These are phyloP conservation scores for Nothobranchius kuhntae DNA, from an alignment of 2,113 vertebrate genomes.

Conservation along the genomic window DNA sequence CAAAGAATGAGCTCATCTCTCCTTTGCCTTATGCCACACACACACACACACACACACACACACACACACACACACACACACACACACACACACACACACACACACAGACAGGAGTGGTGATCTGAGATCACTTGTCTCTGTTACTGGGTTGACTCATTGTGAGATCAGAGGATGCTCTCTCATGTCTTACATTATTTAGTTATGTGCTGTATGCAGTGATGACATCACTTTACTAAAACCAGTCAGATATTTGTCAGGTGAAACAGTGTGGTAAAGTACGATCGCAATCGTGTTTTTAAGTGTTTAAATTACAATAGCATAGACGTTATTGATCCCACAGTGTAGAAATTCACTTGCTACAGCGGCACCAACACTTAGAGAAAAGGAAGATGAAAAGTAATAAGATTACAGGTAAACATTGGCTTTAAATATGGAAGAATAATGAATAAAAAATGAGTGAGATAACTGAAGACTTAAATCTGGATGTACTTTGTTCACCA, in stretches of 20 bases:
- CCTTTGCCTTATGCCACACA: slow-evolving; percentile 29
- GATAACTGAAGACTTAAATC: no score
- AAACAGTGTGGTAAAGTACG: not conserved
- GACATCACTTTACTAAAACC: slow-evolving; percentile 13
- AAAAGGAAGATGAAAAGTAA: no score
- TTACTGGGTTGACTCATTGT: slow-evolving; percentile 36
- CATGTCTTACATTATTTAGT: slow-evolving; percentile 11
- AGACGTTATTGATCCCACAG: no score
- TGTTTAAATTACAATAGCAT: not conserved
- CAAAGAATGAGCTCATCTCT: slow-evolving; percentile 66
- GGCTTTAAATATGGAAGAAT: not conserved
- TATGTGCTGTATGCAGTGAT: not conserved
- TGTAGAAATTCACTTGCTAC: no score
- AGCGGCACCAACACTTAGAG: no score
- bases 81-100: no score
- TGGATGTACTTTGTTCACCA: not conserved
- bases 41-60: not conserved
- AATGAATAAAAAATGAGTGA: not conserved
- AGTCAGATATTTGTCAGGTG: slow-evolving; percentile 1
- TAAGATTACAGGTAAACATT: no score
- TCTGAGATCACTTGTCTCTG: slow-evolving; percentile 31
- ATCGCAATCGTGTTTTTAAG: not conserved
- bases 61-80: slow-evolving; percentile 6
- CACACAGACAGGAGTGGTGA: not conserved
- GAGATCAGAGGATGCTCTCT: slow-evolving; percentile 46